Evolutionary conservation across 2,797 vertebrate species (phyloP), one percentile per base, ranked within the genome.

Genomic region (Molossus alvarezi): DNA sequence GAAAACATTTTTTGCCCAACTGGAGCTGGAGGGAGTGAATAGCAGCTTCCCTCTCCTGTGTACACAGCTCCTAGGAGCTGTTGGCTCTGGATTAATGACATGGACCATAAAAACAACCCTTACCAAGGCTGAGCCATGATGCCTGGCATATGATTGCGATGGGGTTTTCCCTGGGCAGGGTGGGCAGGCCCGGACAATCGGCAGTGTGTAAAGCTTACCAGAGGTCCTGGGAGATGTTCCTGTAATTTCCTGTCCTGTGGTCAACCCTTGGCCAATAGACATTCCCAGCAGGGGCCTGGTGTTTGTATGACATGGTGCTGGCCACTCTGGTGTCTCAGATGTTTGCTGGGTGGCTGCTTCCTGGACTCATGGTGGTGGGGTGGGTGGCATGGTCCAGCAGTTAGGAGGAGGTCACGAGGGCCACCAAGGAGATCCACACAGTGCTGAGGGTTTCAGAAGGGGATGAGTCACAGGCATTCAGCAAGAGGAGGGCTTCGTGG

Each of bases 391-490:
- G n/a, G 53, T 53, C 69, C 13, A 37, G 18, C 60, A 20, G 1
- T 11, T 13, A 72, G 55, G 72, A 13, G 75, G 7, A 33, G 1
- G 4, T 29, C n/a, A 4, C 11, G 51, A 79, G 69, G 27, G 20
- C 67, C 51, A 2, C 25, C 58, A 41, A 29, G 60, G 41, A 81
- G 64, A 67, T 8, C 45, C 18, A 55, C 48, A 7, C 45, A 10
- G 0, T 48, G 88, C 72, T 53, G 58, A 53, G 88, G 45, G 29
- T 72, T 65, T 92, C 90, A 58, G 45, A 88, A 79, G 75, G 69
- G 15, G 13, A 55, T 0, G 20, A 13, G 14, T 73, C 45, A 9
- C 41, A 79, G 83, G 41, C 67, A 11, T 75, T 77, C 77, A 75
- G 29, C 23, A 41, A 58, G 69, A 91, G 6, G 73, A 58, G 58